Base-by-base conservation (phyloP, 2,113 vertebrate species). In the Ornithorhynchus anatinus region DNA sequence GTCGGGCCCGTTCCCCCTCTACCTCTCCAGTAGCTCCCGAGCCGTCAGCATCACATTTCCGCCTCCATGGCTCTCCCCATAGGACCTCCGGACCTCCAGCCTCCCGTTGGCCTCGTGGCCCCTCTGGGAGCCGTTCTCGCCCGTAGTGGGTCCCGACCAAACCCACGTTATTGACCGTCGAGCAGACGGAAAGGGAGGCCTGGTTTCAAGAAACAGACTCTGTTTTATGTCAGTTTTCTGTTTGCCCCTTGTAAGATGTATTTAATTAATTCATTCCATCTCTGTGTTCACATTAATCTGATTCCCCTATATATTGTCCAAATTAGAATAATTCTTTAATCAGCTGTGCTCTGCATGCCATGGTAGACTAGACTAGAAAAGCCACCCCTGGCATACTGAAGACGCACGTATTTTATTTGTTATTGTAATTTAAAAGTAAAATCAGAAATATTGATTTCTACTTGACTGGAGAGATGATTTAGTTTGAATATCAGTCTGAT, bases 351-450 rank as follows among this genome's bases (percentile, higher is more conserved):
- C 85, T 87, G 92, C 89, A 88, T 87, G 77, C 88, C 61, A 69
- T 91, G 86, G 84, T 83, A 89, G 84, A 69, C 88, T 86, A 84
- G 88, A 91, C 86, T 92, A 81, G 73, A 91, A 93, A 93, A 92
- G 83, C 89, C 88, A 87, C 77, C 85, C 69, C 52, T 63, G 78
- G 90, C 81, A 84, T 90, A 86, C 80, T 86, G 92, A 91, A 77
- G 69, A 91, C 77, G 83, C 77, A 51, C 85, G 71, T 82, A 86
- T 92, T 93, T 93, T 84, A 92, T 88, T 91, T 92, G 86, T 93
- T 95, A 87, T 89, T 91, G 88, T 93, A 94, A 98, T 98, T 96
- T 97, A 95, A 96, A 96, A 96, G 96, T 96, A 95, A 97, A 94
- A 98, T 96, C 91, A 94, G 92, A 92, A 89, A 92, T 93, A 94